A percentile compares a stretch with the other conserved stretches of the same genome.
Conservation (phyloP, 1,140 invertebrate species). For the Episyrphus balteatus region DNA sequence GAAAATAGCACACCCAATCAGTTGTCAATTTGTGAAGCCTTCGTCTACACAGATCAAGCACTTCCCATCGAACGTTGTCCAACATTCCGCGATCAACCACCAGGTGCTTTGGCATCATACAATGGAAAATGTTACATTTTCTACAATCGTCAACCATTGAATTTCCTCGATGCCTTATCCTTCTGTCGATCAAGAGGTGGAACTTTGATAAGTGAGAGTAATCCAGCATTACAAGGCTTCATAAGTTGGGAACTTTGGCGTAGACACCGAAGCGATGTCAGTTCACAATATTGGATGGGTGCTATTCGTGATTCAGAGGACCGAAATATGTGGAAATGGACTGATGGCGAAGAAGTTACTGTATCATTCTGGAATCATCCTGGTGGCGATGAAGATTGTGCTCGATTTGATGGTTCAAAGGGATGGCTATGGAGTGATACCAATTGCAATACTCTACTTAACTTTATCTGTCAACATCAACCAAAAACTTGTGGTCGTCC, state of each 20-base stretch:
- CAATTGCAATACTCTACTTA: constrained; percentile 71
- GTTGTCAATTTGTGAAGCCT: constrained; percentile 88
- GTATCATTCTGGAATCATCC: constrained; percentile 89
- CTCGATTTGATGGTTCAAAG: constrained; percentile 81
- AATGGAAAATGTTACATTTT: constrained; percentile 95
- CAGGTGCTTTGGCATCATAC: constrained; percentile 84
- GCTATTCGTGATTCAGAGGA: constrained; percentile 71
- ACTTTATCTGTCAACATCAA: constrained; percentile 91
- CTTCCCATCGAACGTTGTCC: constrained; percentile 87
- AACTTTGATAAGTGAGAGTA: constrained; percentile 82
- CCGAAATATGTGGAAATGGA: constrained; percentile 79
- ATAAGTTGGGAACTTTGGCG: constrained; percentile 91
- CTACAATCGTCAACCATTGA: constrained; percentile 76
- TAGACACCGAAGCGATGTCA: constrained; percentile 77
- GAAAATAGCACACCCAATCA: constrained; percentile 59
- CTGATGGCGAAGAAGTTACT: constrained; percentile 75
- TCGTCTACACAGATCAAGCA: constrained; percentile 91
- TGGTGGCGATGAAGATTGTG: constrained; percentile 73
- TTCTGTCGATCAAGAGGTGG: constrained; percentile 73
- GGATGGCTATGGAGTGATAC: constrained; percentile 93
- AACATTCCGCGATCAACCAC: constrained; percentile 82
- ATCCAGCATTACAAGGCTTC: constrained; percentile 87
- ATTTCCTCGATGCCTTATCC: constrained; percentile 65
- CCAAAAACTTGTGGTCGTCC: constrained; percentile 81
- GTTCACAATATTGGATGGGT: constrained; percentile 91